phyloP scores from a whole-genome alignment of 2,113 vertebrate species.

The Philantomba maxwellii region DNA sequence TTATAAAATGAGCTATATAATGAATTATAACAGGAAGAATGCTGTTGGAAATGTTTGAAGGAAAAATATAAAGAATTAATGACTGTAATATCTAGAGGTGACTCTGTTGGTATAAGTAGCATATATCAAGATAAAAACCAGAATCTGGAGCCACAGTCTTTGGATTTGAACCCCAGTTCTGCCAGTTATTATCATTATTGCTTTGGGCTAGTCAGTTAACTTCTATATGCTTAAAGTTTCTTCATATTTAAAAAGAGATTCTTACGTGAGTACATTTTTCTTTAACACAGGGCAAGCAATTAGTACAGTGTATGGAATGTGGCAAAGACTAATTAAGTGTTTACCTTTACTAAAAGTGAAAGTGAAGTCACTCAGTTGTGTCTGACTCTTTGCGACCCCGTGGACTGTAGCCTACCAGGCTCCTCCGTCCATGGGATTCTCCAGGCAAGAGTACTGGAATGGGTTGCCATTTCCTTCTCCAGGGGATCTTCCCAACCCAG shows the following conservation, averaged over 20 bases:
- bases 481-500: no score
- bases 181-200: not conserved
- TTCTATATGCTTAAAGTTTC: not conserved
- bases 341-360: not conserved
- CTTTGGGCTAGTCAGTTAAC: not conserved
- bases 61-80: not conserved
- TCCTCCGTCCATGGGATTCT: no score
- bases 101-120: not conserved
- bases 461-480: no score
- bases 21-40: not conserved
- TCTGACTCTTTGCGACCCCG: no score
- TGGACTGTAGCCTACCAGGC: no score
- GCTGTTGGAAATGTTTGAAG: not conserved
- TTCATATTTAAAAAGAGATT: not conserved
- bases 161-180: not conserved
- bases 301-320: not conserved
- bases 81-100: not conserved
- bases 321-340: not conserved
- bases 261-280: not conserved
- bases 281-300: not conserved
- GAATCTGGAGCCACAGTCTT: not conserved
- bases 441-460: no score
- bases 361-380: no score
- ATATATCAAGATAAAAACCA: not conserved
- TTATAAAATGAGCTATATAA: not conserved